These are phyloP conservation scores for Sebastes cheni DNA, from an alignment of 2,797 vertebrate species.

Conservation along the genomic window DNA sequence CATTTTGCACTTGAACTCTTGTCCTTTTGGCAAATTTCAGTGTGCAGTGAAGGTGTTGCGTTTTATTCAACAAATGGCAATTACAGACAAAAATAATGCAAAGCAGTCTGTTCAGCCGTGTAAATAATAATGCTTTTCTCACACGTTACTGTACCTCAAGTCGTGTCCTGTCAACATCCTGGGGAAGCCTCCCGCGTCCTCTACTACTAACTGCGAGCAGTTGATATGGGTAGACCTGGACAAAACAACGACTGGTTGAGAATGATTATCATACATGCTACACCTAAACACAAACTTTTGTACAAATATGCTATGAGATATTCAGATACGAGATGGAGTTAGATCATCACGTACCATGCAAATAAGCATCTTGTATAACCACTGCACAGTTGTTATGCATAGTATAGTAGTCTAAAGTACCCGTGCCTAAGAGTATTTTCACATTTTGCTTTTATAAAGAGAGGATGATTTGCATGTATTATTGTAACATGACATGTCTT, in stretches of 20 bases:
- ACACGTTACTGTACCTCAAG: constrained; percentile 88
- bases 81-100: not conserved
- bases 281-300: not conserved
- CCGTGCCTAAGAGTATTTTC: not conserved
- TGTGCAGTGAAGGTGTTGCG: not conserved
- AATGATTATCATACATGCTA: not conserved
- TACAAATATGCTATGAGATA: not conserved
- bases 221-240: constrained; percentile 95
- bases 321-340: not conserved
- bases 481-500: not conserved
- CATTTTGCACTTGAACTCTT: not conserved
- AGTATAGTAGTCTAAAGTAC: not conserved
- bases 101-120: not conserved
- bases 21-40: too few species aligned
- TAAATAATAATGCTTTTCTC: not conserved
- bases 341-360: not conserved
- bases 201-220: constrained; percentile 89
- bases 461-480: not conserved
- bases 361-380: not conserved
- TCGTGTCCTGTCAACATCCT: constrained; percentile 93
- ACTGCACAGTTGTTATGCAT: not conserved
- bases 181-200: constrained; percentile 90
- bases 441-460: not conserved
- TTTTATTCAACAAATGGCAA: not conserved
- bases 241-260: constrained; percentile 10